These are phyloP conservation scores for Aromia moschata DNA, from an alignment of 2,888 invertebrate genomes.

Conservation along the genomic window DNA sequence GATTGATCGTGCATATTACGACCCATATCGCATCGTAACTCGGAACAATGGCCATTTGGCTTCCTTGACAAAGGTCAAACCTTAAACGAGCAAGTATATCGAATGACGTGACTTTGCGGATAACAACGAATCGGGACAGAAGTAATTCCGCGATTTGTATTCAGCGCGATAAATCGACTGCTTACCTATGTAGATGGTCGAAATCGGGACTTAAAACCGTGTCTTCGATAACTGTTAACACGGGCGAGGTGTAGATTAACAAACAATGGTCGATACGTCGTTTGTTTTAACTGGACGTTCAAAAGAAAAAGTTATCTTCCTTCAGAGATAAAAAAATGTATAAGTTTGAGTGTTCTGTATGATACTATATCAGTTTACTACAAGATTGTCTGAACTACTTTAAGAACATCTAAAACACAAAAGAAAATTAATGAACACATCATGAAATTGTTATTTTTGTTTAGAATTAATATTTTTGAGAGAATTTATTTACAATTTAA, in stretches of 20 bases:
- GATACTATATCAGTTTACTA: too few relatives aligned
- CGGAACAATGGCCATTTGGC: not conserved
- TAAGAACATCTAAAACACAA: too few relatives aligned
- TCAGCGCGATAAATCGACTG: conserved; percentile 27
- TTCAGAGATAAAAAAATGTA: too few relatives aligned
- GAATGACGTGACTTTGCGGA: conserved; percentile 12
- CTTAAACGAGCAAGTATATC: not conserved
- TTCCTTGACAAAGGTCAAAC: not conserved
- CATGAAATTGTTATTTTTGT: too few relatives aligned
- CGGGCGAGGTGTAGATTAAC: conserved; percentile 37
- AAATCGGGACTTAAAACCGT: conserved; percentile 37
- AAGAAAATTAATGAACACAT: too few relatives aligned
- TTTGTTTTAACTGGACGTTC: not conserved
- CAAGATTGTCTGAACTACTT: too few relatives aligned
- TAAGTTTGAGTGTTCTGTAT: too few relatives aligned
- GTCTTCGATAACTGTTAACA: conserved; percentile 47
- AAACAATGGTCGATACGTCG: conserved; percentile 37
- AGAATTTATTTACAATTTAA: too few relatives aligned
- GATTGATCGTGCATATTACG: conserved; percentile 1
- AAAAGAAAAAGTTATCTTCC: not conserved
- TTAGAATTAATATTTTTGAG: too few relatives aligned
- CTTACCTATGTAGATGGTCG: conserved; percentile 33
- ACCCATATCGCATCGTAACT: not conserved
- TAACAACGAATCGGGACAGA: conserved; percentile 3
- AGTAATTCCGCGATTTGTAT: conserved; percentile 29